A percentile compares a stretch with the other conserved stretches of the same genome.
Conservation (phyloP, 2,797 vertebrate genomes). For the Heliangelus exortis region DNA sequence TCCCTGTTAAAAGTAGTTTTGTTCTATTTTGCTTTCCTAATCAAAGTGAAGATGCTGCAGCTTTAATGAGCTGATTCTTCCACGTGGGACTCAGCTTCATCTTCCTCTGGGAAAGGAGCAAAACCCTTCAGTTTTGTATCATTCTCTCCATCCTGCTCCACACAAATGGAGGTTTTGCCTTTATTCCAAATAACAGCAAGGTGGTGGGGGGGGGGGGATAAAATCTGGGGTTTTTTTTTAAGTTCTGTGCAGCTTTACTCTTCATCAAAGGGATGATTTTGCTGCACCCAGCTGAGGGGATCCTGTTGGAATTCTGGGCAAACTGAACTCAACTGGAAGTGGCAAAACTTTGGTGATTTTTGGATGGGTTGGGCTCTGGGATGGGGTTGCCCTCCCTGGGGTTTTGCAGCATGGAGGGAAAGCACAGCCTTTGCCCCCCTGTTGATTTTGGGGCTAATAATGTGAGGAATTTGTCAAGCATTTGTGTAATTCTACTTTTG, state of each 20-base stretch:
- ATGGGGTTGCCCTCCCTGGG: not conserved
- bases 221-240: not conserved
- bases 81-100: not conserved
- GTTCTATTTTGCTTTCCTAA: not conserved
- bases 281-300: not conserved
- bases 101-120: not conserved
- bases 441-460: not conserved
- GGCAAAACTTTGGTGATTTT: not conserved
- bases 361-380: accelerated
- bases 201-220: not conserved
- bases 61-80: not conserved
- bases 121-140: accelerated
- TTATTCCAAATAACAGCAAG: not conserved
- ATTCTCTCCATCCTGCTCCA: not conserved
- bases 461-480: not conserved
- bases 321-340: accelerated
- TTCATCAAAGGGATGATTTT: not conserved
- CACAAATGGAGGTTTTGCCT: not conserved
- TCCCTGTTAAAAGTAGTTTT: accelerated
- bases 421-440: not conserved
- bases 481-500: not conserved
- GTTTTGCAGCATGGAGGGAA: not conserved
- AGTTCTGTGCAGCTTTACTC: accelerated
- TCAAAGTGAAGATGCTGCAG: not conserved
- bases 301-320: not conserved